phyloP scores from a whole-genome alignment of 2,888 invertebrate genomes.

The Crepidodera aurea region DNA sequence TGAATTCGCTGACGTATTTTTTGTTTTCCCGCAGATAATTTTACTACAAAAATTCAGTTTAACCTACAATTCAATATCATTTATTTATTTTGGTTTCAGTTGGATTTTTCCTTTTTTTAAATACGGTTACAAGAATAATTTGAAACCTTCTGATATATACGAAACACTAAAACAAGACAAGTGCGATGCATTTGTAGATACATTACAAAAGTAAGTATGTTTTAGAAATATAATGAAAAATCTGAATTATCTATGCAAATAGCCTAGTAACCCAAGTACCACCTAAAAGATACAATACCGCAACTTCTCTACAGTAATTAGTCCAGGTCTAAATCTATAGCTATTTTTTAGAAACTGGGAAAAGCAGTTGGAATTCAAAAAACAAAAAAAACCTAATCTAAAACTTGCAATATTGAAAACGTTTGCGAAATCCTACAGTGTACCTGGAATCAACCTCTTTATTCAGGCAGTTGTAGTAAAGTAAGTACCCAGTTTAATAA shows the following conservation, averaged over 20 bases:
- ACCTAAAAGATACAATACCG: too few relatives aligned
- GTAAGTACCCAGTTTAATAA: slow-evolving; percentile 57
- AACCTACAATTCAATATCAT: too few relatives aligned
- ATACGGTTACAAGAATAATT: slow-evolving; percentile 69
- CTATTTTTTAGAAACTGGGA: slow-evolving; percentile 66
- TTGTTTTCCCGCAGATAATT: too few relatives aligned
- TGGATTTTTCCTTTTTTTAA: slow-evolving; percentile 73
- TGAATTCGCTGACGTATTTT: too few relatives aligned
- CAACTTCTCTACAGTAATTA: too few relatives aligned
- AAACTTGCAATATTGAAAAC: slow-evolving; percentile 68
- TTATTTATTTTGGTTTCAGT: slow-evolving; percentile 63
- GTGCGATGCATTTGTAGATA: slow-evolving; percentile 72
- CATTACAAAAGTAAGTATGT: slow-evolving; percentile 65
- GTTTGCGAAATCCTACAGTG: slow-evolving; percentile 68
- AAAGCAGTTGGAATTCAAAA: slow-evolving; percentile 62
- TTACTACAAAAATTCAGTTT: too few relatives aligned
- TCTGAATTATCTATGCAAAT: background rate
- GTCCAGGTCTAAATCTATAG: slow-evolving; percentile 9
- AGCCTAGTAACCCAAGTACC: too few relatives aligned
- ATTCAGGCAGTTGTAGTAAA: slow-evolving; percentile 68
- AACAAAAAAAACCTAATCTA: slow-evolving; percentile 64
- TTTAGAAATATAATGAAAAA: background rate
- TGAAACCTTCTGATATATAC: slow-evolving; percentile 73
- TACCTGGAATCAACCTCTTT: slow-evolving; percentile 68
- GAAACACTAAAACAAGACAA: slow-evolving; percentile 68